phyloP scores from a whole-genome alignment of 2,888 invertebrate species.

The Physocephala rufipes region DNA sequence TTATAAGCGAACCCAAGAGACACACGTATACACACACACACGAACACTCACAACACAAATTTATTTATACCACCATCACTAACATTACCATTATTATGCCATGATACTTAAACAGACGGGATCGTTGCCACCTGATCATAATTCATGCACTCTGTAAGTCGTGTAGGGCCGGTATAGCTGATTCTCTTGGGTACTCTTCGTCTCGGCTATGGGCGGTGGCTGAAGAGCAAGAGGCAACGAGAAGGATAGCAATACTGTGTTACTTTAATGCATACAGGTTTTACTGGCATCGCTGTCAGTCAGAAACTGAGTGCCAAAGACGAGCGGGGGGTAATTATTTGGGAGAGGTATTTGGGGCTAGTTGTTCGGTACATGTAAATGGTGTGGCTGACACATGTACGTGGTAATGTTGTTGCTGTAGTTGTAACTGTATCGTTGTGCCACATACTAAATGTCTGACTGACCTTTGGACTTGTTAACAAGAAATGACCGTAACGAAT shows the following conservation, averaged over 20 bases:
- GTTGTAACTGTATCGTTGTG: neutral
- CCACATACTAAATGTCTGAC: neutral
- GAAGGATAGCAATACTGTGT: neutral
- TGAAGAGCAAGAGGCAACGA: neutral
- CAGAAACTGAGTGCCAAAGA: too few relatives aligned
- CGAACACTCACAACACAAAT: constrained; percentile 29
- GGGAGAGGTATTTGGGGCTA: too few relatives aligned
- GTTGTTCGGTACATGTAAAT: neutral
- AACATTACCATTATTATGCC: constrained; percentile 48
- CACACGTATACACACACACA: constrained; percentile 27
- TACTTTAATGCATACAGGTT: neutral
- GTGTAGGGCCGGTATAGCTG: neutral
- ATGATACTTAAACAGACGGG: constrained; percentile 50
- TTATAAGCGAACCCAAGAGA: too few relatives aligned
- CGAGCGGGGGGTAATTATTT: too few relatives aligned
- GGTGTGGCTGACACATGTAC: neutral
- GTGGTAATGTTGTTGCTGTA: neutral
- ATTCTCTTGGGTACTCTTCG: neutral
- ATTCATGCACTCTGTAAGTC: constrained; percentile 46
- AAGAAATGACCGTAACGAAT: too few relatives aligned
- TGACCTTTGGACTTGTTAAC: too few relatives aligned
- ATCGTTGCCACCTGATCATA: constrained; percentile 48
- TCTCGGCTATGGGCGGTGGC: neutral
- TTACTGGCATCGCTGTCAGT: too few relatives aligned
- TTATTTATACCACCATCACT: constrained; percentile 43